phyloP scores from a whole-genome alignment of 2,113 vertebrate genomes.

The Xerus inauris region DNA sequence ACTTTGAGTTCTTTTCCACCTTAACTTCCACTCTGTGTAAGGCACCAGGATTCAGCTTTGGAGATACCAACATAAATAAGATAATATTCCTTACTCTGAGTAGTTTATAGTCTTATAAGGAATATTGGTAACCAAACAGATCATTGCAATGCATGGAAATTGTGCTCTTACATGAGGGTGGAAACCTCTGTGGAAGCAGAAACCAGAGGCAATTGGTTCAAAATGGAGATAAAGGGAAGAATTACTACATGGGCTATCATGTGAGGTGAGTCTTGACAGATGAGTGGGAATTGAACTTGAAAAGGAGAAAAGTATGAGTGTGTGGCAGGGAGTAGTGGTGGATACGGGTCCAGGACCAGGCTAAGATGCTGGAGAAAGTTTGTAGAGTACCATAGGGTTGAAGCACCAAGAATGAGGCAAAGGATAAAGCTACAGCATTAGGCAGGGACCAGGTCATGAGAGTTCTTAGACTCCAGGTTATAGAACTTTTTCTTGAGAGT shows the following conservation, averaged over 20 bases:
- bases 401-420: background rate
- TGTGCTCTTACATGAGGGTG: background rate
- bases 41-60: background rate
- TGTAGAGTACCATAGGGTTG: background rate
- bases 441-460: background rate
- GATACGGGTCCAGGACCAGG: background rate
- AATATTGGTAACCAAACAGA: background rate
- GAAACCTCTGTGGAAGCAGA: slow-evolving; percentile 15
- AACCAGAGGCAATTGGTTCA: background rate
- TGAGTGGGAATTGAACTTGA: background rate
- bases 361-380: background rate
- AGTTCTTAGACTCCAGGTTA: background rate
- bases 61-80: background rate
- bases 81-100: background rate
- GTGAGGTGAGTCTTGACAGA: background rate
- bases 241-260: background rate
- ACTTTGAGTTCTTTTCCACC: background rate
- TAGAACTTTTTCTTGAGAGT: background rate
- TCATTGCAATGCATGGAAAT: background rate
- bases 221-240: background rate
- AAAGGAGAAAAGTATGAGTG: background rate
- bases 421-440: background rate
- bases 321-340: background rate
- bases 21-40: background rate
- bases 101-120: background rate